Conservation (phyloP, 1,140 invertebrate genomes). For the Drosophila nigrodunni region DNA sequence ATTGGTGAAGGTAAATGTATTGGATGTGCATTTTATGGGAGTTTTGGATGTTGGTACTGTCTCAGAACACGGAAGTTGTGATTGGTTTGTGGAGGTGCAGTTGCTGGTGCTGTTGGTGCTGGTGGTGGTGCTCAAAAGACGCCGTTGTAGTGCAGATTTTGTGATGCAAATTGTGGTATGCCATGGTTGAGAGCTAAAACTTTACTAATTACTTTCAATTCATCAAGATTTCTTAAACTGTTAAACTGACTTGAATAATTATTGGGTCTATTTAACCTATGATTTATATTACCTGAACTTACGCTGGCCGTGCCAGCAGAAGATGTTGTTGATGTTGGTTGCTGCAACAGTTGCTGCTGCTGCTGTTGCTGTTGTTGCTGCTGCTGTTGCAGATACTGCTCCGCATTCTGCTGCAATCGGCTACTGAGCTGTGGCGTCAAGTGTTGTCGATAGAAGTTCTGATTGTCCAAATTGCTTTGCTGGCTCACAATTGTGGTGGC, state of each 20-base stretch:
- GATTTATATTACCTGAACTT: slow-evolving; percentile 72
- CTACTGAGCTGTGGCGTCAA: slow-evolving; percentile 75
- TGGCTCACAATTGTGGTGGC: slow-evolving; percentile 69
- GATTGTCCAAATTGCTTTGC: slow-evolving; percentile 71
- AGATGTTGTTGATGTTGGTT: slow-evolving; percentile 53
- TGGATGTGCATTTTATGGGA: slow-evolving; percentile 43
- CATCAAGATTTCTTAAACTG: slow-evolving; percentile 87
- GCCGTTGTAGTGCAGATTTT: slow-evolving; percentile 79
- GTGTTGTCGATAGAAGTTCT: slow-evolving; percentile 82
- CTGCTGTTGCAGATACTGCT: slow-evolving; percentile 73
- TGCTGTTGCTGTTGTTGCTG: slow-evolving; percentile 56
- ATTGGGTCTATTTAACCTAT: slow-evolving; percentile 85
- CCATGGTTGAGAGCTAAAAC: slow-evolving; percentile 91
- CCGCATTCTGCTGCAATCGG: slow-evolving; percentile 77
- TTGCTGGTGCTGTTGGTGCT: slow-evolving; percentile 53
- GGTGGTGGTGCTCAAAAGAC: slow-evolving; percentile 72
- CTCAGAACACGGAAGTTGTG: slow-evolving; percentile 40
- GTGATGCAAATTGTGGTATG: slow-evolving; percentile 78
- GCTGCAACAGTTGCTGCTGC: slow-evolving; percentile 36
- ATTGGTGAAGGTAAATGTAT: slow-evolving; percentile 5
- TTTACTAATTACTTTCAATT: slow-evolving; percentile 91
- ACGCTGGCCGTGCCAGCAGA: slow-evolving; percentile 59
- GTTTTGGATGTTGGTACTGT: slow-evolving; percentile 38
- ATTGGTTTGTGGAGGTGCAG: slow-evolving; percentile 26
- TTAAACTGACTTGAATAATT: slow-evolving; percentile 86